Conservation (phyloP, 2,888 invertebrate genomes). For the Himalopsyche anomala region DNA sequence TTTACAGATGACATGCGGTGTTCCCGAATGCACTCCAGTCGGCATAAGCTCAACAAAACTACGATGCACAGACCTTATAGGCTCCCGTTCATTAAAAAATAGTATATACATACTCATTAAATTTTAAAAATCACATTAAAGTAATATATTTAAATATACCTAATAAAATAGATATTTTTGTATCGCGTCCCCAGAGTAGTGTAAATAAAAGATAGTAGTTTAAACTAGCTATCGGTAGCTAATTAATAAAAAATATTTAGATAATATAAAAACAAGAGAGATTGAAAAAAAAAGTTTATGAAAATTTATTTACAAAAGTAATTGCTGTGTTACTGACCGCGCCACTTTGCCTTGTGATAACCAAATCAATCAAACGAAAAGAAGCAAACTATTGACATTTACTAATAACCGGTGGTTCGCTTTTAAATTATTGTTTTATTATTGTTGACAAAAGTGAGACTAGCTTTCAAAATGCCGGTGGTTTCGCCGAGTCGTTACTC, state of each 20-base stretch:
- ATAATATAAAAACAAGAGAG: not conserved
- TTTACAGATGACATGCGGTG: constrained; percentile 64
- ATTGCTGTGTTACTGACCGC: constrained; percentile 19
- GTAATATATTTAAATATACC: constrained; percentile 20
- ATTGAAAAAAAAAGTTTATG: not conserved
- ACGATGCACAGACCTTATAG: constrained; percentile 58
- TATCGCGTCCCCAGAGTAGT: constrained; percentile 42
- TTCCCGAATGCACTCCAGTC: constrained; percentile 57
- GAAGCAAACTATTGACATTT: constrained; percentile 9
- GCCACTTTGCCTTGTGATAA: constrained; percentile 41
- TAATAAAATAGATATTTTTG: constrained; percentile 50
- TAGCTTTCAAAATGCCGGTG: constrained; percentile 75
- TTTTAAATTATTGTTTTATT: not conserved
- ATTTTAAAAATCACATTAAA: constrained; percentile 12
- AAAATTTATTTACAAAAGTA: not conserved
- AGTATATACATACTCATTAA: constrained; percentile 46
- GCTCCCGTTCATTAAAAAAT: constrained; percentile 59
- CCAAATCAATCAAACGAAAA: constrained; percentile 27
- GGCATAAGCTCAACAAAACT: constrained; percentile 53
- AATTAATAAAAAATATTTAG: constrained; percentile 1
- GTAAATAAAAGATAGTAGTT: constrained; percentile 14
- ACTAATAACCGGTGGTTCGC: not conserved
- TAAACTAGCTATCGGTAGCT: constrained; percentile 1
- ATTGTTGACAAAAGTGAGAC: constrained; percentile 13
- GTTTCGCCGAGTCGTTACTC: constrained; percentile 77